Conservation (phyloP, 2,113 vertebrate genomes). For the Petrocephalus microphthalmus region DNA sequence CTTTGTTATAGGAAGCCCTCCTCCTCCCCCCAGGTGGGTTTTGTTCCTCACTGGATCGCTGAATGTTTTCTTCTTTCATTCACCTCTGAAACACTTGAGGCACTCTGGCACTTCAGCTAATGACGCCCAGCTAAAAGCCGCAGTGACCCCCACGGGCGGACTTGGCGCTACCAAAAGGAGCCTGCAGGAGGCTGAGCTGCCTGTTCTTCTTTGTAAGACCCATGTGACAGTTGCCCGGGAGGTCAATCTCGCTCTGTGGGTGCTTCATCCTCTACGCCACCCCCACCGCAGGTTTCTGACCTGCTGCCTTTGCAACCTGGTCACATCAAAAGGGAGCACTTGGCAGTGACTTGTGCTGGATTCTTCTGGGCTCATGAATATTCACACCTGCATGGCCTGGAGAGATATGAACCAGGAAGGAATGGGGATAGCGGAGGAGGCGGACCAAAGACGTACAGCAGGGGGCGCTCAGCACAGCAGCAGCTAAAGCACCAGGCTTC, state of each 20-base stretch:
- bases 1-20: not conserved
- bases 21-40: not conserved
- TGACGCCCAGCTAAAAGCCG: not conserved
- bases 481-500: not conserved
- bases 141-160: not conserved
- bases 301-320: not conserved
- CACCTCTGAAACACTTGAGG: constrained; percentile 21
- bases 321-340: constrained; percentile 14
- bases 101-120: constrained; percentile 5
- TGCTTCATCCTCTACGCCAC: not conserved
- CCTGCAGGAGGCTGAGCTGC: not conserved
- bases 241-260: not conserved
- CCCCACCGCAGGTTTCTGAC: not conserved
- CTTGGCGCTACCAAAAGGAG: not conserved
- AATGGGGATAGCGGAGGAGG: not conserved
- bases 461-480: not conserved
- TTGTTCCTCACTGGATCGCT: not conserved
- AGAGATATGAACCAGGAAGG: not conserved
- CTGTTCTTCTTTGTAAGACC: not conserved
- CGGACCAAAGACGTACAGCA: not conserved
- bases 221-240: not conserved
- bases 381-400: not conserved
- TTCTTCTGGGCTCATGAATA: constrained; percentile 18
- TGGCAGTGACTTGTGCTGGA: constrained; percentile 13
- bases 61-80: constrained; percentile 14